Percentiles rank a stretch among this genome's conserved stretches.
phyloP scores from a whole-genome alignment of 2,888 invertebrate species.

The Eristalis pertinax region DNA sequence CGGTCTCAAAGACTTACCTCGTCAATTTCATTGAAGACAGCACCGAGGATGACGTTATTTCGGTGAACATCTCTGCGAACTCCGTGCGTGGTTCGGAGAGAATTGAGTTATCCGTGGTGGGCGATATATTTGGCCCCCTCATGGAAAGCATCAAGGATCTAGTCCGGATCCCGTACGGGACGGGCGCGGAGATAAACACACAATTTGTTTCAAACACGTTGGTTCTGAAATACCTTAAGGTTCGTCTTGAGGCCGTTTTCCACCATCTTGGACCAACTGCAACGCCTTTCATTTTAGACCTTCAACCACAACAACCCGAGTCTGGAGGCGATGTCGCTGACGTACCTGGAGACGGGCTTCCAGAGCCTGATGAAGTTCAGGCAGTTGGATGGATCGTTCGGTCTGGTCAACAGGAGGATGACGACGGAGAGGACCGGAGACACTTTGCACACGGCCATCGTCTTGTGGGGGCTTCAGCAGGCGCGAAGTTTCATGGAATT shows the following conservation, averaged over 20 bases:
- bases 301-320: constrained; percentile 86
- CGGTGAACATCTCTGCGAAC: constrained; percentile 82
- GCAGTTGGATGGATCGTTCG: constrained; percentile 93
- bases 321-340: constrained; percentile 83
- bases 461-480: constrained; percentile 88
- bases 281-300: constrained; percentile 49
- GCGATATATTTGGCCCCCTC: constrained; percentile 83
- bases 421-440: constrained; percentile 83
- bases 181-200: constrained; percentile 88
- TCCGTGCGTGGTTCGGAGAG: constrained; percentile 83
- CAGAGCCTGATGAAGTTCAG: constrained; percentile 94
- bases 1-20: constrained; percentile 85
- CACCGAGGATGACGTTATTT: constrained; percentile 79
- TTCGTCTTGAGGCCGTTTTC: not conserved
- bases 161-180: constrained; percentile 85
- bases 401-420: constrained; percentile 85
- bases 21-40: constrained; percentile 85
- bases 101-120: constrained; percentile 83
- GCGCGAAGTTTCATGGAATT: constrained; percentile 87
- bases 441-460: constrained; percentile 92
- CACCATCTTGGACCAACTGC: not conserved
- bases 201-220: constrained; percentile 85
- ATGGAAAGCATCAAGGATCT: constrained; percentile 84
- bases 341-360: constrained; percentile 90
- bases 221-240: constrained; percentile 84